These are phyloP conservation scores for Aethes cnicana DNA, from an alignment of 2,888 invertebrate genomes.

Conservation along the genomic window DNA sequence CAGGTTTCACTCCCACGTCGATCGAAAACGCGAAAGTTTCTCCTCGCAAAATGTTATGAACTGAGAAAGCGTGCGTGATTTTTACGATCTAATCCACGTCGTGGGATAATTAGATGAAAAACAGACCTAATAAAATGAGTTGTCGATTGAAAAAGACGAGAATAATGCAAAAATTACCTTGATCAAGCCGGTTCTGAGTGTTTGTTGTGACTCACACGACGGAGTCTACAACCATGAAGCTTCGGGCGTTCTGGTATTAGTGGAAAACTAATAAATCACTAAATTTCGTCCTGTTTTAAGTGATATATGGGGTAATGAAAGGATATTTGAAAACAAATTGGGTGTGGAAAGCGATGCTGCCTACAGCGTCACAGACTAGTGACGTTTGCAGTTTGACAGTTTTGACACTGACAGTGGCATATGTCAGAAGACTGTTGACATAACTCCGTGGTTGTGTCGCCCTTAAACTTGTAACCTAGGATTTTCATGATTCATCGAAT, in stretches of 20 bases:
- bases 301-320: constrained; percentile 11
- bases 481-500: background rate
- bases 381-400: constrained; percentile 31
- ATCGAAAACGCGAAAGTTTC: constrained; percentile 16
- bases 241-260: background rate
- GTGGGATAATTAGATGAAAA: constrained; percentile 24
- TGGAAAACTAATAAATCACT: constrained; percentile 4
- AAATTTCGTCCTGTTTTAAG: background rate
- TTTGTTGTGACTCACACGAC: constrained; percentile 34
- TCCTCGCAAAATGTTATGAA: constrained; percentile 7
- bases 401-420: constrained; percentile 34
- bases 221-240: constrained; percentile 1
- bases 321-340: constrained; percentile 30
- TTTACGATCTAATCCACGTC: constrained; percentile 5
- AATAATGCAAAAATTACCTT: constrained; percentile 42
- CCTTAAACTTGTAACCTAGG: background rate
- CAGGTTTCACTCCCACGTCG: constrained; percentile 23
- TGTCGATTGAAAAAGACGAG: constrained; percentile 22
- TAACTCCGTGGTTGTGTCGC: constrained; percentile 1
- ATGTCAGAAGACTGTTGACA: background rate
- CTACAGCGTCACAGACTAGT: constrained; percentile 41
- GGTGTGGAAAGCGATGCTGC: constrained; percentile 22
- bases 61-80: constrained; percentile 17
- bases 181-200: constrained; percentile 39
- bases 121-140: constrained; percentile 16